These are phyloP conservation scores for Onychorhynchus coronatus DNA, from an alignment of 2,113 vertebrate genomes.

Conservation along the genomic window DNA sequence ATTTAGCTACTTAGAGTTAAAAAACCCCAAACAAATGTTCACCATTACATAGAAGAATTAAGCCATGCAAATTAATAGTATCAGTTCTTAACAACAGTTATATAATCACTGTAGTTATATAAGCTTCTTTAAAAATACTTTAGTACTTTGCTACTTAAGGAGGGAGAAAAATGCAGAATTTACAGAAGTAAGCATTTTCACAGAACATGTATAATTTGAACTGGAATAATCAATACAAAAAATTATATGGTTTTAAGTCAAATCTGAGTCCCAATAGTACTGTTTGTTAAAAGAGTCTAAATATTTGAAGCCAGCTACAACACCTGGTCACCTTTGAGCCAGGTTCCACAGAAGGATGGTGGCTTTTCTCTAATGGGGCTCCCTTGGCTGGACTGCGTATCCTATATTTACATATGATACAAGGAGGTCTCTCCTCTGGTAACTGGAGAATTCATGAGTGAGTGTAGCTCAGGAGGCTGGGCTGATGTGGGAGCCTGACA, in stretches of 20 bases:
- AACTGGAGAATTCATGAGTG: neutral
- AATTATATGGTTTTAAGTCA: rapidly evolving
- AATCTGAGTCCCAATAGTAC: neutral
- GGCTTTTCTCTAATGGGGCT: neutral
- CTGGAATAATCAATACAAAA: neutral
- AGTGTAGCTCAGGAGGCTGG: neutral
- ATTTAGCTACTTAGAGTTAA: neutral
- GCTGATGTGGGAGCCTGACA: neutral
- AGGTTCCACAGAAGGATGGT: neutral
- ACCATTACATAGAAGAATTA: neutral
- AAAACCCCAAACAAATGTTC: neutral
- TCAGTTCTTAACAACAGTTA: neutral
- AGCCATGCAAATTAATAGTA: neutral
- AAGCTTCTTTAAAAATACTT: neutral
- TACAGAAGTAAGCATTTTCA: neutral
- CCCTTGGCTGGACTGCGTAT: neutral
- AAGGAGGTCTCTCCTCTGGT: neutral
- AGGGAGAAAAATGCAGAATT: neutral
- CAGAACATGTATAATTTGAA: neutral
- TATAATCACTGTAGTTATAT: neutral
- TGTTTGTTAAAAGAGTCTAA: neutral
- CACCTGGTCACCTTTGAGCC: neutral
- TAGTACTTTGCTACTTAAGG: neutral
- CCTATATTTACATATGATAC: rapidly evolving
- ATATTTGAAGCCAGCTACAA: neutral